A percentile compares a stretch with the other conserved stretches of the same genome.
Conservation (phyloP, 2,113 vertebrate genomes). For the Pluvianellus socialis region DNA sequence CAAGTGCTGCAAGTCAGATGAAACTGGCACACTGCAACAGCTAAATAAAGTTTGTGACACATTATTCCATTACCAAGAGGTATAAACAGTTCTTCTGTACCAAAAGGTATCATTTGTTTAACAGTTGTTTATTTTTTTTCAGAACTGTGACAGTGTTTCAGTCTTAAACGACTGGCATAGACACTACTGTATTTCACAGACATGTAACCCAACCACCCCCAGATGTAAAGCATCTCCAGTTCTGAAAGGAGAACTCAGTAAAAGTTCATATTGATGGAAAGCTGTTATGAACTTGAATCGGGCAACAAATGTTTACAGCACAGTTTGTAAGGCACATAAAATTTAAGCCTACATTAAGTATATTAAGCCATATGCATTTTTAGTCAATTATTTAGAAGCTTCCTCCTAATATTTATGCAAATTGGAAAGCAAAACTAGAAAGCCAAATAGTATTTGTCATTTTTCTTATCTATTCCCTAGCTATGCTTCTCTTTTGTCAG, state of each 20-base stretch:
- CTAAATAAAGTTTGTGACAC: slow-evolving; percentile 39
- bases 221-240: neutral
- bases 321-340: neutral
- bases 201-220: neutral
- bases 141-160: neutral
- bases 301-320: neutral
- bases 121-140: neutral
- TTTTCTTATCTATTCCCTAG: neutral
- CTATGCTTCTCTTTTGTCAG: neutral
- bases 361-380: neutral
- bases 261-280: neutral
- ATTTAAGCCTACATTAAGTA: neutral
- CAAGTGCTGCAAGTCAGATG: neutral
- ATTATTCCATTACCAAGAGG: slow-evolving; percentile 1
- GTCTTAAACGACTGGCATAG: neutral
- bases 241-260: neutral
- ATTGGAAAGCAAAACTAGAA: neutral
- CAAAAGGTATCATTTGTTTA: neutral
- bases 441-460: neutral
- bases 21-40: neutral
- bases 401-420: neutral
- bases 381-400: neutral
- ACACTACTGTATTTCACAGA: neutral
- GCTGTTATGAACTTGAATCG: neutral
- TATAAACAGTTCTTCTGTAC: neutral